phyloP scores from a whole-genome alignment of 1,140 invertebrate species.

The Danaus plexippus region DNA sequence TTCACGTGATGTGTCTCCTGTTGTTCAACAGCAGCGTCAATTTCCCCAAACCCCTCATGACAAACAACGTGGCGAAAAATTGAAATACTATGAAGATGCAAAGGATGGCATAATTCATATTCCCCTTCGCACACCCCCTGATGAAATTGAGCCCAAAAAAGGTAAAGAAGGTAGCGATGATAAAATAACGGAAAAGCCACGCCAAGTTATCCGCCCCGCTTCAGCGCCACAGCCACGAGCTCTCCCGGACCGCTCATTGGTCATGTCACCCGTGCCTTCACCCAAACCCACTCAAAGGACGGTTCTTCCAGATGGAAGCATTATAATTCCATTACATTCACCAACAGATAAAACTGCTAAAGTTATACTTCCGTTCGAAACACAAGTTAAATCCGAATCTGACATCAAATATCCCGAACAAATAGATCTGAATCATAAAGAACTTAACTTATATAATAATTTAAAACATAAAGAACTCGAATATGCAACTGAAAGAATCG shows the following conservation, averaged over 20 bases:
- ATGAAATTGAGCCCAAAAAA: conserved; percentile 52
- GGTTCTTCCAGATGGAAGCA: conserved; percentile 65
- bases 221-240: conserved; percentile 41
- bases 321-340: conserved; percentile 71
- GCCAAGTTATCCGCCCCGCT: conserved; percentile 35
- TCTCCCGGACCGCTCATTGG: conserved; percentile 20
- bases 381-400: conserved; percentile 3
- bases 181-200: conserved; percentile 7
- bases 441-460: too few species aligned
- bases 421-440: neutral
- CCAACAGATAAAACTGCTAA: conserved; percentile 52
- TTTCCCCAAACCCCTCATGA: conserved; percentile 25
- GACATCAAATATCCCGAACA: conserved; percentile 8
- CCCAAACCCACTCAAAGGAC: conserved; percentile 45
- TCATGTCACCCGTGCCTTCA: conserved; percentile 13
- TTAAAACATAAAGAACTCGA: too few species aligned
- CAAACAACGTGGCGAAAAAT: conserved; percentile 32
- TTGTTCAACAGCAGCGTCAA: conserved; percentile 33
- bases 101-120: conserved; percentile 76
- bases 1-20: conserved; percentile 45
- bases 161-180: conserved; percentile 14
- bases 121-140: conserved; percentile 77
- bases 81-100: conserved; percentile 75
- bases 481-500: too few species aligned
- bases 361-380: neutral